Percentiles rank a stretch among this genome's conserved stretches.
phyloP scores from a whole-genome alignment of 2,888 invertebrate genomes.

The Geophilus truncorum region DNA sequence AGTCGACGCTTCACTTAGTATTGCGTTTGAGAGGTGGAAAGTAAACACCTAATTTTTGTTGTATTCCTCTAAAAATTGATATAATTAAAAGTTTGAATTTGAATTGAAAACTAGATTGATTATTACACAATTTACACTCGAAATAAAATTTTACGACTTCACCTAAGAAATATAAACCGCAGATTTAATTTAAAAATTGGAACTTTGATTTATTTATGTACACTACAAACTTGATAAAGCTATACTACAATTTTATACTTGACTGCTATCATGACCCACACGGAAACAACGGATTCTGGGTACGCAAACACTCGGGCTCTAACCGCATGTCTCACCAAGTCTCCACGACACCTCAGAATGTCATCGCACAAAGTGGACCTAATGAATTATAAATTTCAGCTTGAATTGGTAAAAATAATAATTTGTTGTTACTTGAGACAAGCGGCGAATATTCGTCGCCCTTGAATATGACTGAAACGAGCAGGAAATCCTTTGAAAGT shows the following conservation, averaged over 20 bases:
- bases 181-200: no score
- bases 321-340: constrained; percentile 25
- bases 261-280: constrained; percentile 32
- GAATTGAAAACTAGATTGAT: neutral
- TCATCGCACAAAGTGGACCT: constrained; percentile 25
- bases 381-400: neutral
- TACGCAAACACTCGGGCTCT: constrained; percentile 15
- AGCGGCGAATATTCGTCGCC: constrained; percentile 45
- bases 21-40: constrained; percentile 83
- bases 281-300: constrained; percentile 26
- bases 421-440: constrained; percentile 44
- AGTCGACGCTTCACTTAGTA: constrained; percentile 86
- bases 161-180: no score
- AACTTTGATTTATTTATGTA: neutral
- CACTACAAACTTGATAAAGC: neutral
- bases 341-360: constrained; percentile 28
- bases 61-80: neutral
- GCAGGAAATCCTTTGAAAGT: constrained; percentile 50
- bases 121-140: no score
- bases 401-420: neutral
- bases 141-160: no score
- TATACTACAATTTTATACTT: constrained; percentile 29
- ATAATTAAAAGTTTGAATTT: neutral
- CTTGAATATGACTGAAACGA: constrained; percentile 49
- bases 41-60: neutral